A percentile compares a stretch with the other conserved stretches of the same genome.
These are phyloP conservation scores for Brachyptera risi DNA, from an alignment of 2,888 invertebrate genomes.

Conservation along the genomic window DNA sequence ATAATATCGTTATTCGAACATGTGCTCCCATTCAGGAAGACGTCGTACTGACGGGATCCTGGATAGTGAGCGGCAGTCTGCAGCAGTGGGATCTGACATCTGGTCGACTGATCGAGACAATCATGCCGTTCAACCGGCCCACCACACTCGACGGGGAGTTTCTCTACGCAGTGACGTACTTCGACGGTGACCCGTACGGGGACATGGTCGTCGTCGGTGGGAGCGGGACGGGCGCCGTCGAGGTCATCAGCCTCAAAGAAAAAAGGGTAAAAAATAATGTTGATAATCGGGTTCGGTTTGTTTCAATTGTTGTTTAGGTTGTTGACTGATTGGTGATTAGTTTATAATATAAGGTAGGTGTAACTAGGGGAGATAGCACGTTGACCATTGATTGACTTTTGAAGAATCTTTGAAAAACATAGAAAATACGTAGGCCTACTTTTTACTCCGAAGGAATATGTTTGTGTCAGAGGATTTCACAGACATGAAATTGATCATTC, in stretches of 20 bases:
- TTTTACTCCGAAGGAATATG: too few relatives aligned
- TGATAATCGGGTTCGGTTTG: too few relatives aligned
- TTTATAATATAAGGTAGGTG: too few relatives aligned
- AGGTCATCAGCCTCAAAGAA: constrained; percentile 41
- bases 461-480: too few relatives aligned
- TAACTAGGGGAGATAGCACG: too few relatives aligned
- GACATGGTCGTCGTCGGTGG: constrained; percentile 42
- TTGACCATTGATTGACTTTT: too few relatives aligned
- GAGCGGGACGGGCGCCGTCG: constrained; percentile 42
- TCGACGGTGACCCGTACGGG: constrained; percentile 40
- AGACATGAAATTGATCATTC: too few relatives aligned
- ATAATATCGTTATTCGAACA: too few relatives aligned
- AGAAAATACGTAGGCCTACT: too few relatives aligned
- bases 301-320: too few relatives aligned
- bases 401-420: too few relatives aligned
- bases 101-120: constrained; percentile 47
- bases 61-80: constrained; percentile 52
- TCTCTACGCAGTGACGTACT: constrained; percentile 53
- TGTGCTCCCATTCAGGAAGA: constrained; percentile 44
- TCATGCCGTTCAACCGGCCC: constrained; percentile 51
- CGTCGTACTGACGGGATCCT: constrained; percentile 53
- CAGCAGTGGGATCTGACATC: constrained; percentile 54
- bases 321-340: too few relatives aligned
- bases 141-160: constrained; percentile 55
- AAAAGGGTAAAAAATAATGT: constrained; percentile 36